phyloP scores from a whole-genome alignment of 2,888 invertebrate genomes.

The Spatulosminthurus flaviceps region DNA sequence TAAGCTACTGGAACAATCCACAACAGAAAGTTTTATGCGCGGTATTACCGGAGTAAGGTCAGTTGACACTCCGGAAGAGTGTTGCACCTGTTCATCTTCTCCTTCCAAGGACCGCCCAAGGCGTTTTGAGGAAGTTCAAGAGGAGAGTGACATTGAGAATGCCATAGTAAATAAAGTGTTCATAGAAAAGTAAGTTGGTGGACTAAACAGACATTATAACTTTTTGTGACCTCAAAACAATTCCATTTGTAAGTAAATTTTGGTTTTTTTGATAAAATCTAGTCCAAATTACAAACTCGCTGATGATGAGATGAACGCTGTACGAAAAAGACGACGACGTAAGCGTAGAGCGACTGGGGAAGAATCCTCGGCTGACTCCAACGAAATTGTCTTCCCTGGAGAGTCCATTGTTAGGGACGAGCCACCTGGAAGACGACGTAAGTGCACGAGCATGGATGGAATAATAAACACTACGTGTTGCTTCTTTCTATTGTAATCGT shows the following conservation, averaged over 20 bases:
- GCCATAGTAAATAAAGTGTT: slow-evolving; percentile 57
- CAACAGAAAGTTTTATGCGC: slow-evolving; percentile 31
- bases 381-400: slow-evolving; percentile 28
- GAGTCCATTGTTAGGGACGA: slow-evolving; percentile 11
- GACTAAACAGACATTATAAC: too few species aligned
- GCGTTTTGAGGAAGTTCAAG: slow-evolving; percentile 14
- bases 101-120: slow-evolving; percentile 3
- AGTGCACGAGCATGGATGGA: too few species aligned
- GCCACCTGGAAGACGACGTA: slow-evolving; percentile 10
- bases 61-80: slow-evolving; percentile 12
- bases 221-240: too few species aligned
- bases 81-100: slow-evolving; percentile 57
- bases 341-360: background rate
- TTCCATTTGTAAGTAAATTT: too few species aligned
- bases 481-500: background rate
- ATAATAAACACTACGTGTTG: too few species aligned
- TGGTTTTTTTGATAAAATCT: too few species aligned
- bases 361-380: background rate
- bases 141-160: slow-evolving; percentile 52
- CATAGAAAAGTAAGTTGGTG: slow-evolving; percentile 50
- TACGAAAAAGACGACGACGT: slow-evolving; percentile 25
- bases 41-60: background rate
- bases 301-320: slow-evolving; percentile 11
- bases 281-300: background rate
- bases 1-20: slow-evolving; percentile 22